Conservation (phyloP, 2,797 vertebrate genomes). For the Anguilla megastoma region DNA sequence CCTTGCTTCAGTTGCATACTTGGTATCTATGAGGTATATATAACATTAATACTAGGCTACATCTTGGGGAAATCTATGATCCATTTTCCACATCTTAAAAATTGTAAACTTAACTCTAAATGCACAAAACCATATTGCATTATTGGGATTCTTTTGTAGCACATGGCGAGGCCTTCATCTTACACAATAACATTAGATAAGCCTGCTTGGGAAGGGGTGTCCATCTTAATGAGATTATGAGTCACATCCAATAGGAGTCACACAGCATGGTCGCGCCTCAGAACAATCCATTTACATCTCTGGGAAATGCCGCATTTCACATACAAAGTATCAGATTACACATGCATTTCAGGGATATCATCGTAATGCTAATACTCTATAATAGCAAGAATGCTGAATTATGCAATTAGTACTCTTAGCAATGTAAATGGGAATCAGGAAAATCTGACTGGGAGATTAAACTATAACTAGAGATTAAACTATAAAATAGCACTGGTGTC, state of each 20-base stretch:
- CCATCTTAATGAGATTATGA: slow-evolving; percentile 3
- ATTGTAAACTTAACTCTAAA: not conserved
- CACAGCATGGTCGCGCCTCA: not conserved
- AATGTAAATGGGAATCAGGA: not conserved
- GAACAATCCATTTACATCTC: not conserved
- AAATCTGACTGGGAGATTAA: not conserved
- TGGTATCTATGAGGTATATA: not conserved
- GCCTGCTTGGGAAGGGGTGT: not conserved
- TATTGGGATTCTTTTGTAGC: slow-evolving; percentile 36
- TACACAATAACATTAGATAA: slow-evolving; percentile 22
- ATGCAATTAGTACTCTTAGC: not conserved
- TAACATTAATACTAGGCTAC: not conserved
- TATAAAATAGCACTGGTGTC: not conserved
- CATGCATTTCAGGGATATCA: not conserved
- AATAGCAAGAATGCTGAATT: not conserved
- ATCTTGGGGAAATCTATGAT: not conserved
- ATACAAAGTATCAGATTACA: not conserved
- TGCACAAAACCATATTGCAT: not conserved
- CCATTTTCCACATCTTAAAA: not conserved
- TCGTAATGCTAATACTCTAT: not conserved
- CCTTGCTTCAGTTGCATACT: not conserved
- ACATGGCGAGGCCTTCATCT: slow-evolving; percentile 12
- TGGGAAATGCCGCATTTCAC: not conserved
- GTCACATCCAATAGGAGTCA: not conserved
- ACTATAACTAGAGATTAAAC: not conserved